phyloP scores from a whole-genome alignment of 2,797 vertebrate species.

The Parauchenoglanis ngamensis region DNA sequence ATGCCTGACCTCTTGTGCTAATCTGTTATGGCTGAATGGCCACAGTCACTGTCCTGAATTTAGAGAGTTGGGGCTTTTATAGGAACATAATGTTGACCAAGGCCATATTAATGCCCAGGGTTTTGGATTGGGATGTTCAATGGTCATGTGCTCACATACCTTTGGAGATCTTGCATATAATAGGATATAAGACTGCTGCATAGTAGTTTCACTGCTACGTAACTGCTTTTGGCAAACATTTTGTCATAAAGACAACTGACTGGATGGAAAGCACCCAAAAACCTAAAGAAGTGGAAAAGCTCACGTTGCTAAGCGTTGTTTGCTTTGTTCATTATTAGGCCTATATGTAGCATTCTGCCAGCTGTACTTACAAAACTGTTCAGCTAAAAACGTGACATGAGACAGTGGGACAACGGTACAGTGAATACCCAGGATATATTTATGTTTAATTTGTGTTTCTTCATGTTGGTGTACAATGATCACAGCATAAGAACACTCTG shows the following conservation, averaged over 20 bases:
- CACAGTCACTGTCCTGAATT: not conserved
- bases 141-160: not conserved
- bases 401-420: not conserved
- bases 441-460: not conserved
- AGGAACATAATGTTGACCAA: not conserved
- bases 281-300: not conserved
- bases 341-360: not conserved
- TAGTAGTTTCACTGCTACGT: not conserved
- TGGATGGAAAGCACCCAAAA: not conserved
- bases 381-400: not conserved
- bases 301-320: not conserved
- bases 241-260: not conserved
- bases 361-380: not conserved
- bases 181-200: not conserved
- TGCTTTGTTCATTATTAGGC: not conserved
- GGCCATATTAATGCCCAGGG: not conserved
- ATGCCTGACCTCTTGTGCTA: not conserved
- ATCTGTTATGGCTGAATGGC: not conserved
- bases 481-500: not conserved
- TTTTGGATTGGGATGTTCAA: not conserved
- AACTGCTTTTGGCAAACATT: not conserved
- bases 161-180: not conserved
- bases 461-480: not conserved
- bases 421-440: not conserved
- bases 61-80: not conserved